phyloP scores from a whole-genome alignment of 1,140 invertebrate genomes.

The Heterodera carotae region DNA sequence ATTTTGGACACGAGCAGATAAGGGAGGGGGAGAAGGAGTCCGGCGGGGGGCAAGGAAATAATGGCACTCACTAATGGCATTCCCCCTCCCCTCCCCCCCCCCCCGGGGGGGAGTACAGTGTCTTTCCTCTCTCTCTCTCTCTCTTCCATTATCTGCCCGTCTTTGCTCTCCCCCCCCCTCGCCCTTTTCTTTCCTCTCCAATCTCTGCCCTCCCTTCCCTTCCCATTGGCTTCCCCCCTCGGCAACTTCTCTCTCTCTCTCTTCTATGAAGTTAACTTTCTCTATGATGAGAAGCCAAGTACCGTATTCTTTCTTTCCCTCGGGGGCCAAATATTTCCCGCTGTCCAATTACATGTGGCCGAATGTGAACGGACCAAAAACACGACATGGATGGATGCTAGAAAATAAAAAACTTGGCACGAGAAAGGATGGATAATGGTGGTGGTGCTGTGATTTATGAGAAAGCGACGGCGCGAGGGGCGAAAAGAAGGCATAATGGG shows the following conservation, averaged over 20 bases:
- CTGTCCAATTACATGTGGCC: not conserved
- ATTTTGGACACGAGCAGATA: not conserved
- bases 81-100: too few species aligned
- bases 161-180: not conserved
- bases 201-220: not conserved
- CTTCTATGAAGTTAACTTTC: not conserved
- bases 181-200: not conserved
- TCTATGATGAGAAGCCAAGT: not conserved
- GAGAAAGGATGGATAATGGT: not conserved
- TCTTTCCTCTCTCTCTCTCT: not conserved
- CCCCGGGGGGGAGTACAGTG: not conserved
- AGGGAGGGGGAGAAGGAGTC: not conserved
- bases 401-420: not conserved
- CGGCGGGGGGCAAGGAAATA: not conserved
- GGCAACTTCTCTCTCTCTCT: not conserved
- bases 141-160: not conserved
- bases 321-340: conserved; percentile 9
- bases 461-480: not conserved
- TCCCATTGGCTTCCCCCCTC: not conserved
- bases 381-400: not conserved
- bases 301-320: not conserved
- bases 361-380: not conserved
- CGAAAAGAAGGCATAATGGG: too few species aligned
- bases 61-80: not conserved
- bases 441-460: not conserved